A percentile compares a stretch with the other conserved stretches of the same genome.
Conservation (phyloP, 2,797 vertebrate genomes). For the Garrulus glandarius region DNA sequence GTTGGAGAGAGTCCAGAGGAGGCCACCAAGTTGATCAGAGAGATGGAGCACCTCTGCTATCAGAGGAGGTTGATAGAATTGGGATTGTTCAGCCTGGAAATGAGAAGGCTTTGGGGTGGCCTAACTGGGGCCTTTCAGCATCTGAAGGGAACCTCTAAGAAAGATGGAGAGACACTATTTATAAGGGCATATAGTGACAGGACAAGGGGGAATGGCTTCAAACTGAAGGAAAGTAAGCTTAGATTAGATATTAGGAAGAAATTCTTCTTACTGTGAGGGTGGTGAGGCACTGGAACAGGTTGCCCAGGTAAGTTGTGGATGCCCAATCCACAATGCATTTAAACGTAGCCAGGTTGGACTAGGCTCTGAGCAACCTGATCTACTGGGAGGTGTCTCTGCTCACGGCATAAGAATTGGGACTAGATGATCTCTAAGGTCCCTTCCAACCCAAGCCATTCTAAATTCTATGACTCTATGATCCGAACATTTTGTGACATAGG, state of each 20-base stretch:
- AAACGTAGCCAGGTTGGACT: fast-evolving
- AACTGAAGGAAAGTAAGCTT: background rate
- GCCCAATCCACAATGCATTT: background rate
- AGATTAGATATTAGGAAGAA: background rate
- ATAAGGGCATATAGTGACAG: background rate
- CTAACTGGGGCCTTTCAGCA: background rate
- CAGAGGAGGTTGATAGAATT: background rate
- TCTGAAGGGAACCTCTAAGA: background rate
- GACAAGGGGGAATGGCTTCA: background rate
- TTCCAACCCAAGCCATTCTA: background rate
- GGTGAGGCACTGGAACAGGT: background rate
- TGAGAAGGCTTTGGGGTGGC: background rate
- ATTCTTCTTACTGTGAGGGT: background rate
- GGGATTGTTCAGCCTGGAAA: background rate
- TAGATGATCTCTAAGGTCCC: background rate
- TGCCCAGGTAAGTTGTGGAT: background rate
- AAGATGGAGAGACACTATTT: background rate
- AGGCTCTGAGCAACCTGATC: background rate
- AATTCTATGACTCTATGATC: background rate
- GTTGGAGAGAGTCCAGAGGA: background rate
- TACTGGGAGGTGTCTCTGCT: background rate
- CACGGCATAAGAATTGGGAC: background rate
- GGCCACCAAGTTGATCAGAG: no score
- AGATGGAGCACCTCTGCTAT: background rate
- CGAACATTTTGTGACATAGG: background rate